phyloP scores from a whole-genome alignment of 2,888 invertebrate species.

The Amaurobius ferox region DNA sequence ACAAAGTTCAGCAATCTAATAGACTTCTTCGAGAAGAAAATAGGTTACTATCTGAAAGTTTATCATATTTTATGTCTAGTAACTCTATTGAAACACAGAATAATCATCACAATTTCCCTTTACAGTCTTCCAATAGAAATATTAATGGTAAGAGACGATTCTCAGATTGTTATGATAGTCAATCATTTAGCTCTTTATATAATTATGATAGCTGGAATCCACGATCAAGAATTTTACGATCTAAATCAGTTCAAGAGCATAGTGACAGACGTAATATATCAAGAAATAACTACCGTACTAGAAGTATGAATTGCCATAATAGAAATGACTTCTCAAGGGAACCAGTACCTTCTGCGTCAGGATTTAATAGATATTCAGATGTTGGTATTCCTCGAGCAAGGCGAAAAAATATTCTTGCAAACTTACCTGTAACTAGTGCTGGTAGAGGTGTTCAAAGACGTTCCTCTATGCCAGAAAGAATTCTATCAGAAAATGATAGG shows the following conservation, averaged over 20 bases:
- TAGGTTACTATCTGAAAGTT: constrained; percentile 40
- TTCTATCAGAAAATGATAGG: constrained; percentile 11
- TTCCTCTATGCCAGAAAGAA: constrained; percentile 55
- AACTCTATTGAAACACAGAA: neutral
- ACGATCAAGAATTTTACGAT: constrained; percentile 27
- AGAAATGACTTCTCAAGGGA: neutral
- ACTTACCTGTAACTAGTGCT: neutral
- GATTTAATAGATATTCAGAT: neutral
- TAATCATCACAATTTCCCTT: neutral
- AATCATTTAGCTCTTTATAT: neutral
- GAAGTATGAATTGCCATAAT: constrained; percentile 36
- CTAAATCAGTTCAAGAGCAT: constrained; percentile 42
- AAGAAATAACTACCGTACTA: constrained; percentile 4
- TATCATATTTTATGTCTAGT: constrained; percentile 32
- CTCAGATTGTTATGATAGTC: no score
- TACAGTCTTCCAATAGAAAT: neutral
- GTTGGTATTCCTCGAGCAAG: neutral
- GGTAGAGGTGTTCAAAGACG: constrained; percentile 5
- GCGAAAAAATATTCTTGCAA: neutral
- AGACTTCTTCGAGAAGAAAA: constrained; percentile 32
- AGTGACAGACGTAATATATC: neutral
- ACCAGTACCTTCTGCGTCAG: neutral
- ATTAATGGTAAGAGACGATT: neutral
- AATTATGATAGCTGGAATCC: neutral
- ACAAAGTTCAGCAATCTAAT: constrained; percentile 18